Conservation (phyloP, 30 jellyfish, hydroid and myxozoan genomes). For the Catostylus mosaicus region DNA sequence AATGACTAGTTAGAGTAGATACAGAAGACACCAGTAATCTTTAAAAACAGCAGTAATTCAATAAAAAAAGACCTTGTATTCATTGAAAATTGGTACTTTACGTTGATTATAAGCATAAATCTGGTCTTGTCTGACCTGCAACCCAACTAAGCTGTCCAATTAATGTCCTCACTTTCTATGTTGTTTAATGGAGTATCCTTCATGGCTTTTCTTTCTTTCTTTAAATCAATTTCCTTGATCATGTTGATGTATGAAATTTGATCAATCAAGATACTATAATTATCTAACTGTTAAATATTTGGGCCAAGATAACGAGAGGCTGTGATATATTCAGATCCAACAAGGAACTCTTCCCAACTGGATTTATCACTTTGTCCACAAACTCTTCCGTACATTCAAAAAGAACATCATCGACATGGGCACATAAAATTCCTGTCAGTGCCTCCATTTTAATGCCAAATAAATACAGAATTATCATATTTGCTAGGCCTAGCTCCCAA, state of each 20-base stretch:
- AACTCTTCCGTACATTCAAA: neutral
- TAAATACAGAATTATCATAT: neutral
- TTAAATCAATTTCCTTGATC: neutral
- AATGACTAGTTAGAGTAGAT: too few species aligned
- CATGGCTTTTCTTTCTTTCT: neutral
- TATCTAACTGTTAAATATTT: neutral
- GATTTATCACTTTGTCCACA: neutral
- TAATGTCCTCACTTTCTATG: neutral
- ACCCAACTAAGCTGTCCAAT: constrained; percentile 48
- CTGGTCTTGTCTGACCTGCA: constrained; percentile 50
- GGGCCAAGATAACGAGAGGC: neutral
- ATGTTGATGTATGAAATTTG: neutral
- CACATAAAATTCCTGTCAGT: neutral
- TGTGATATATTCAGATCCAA: neutral
- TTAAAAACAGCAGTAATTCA: too few species aligned
- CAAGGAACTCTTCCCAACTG: neutral
- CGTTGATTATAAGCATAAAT: too few species aligned
- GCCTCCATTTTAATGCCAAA: neutral
- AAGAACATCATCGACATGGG: neutral
- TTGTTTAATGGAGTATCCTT: neutral
- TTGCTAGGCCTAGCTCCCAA: neutral
- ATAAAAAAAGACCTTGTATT: too few species aligned
- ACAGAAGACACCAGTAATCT: too few species aligned
- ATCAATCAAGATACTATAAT: neutral
- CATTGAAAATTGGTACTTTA: too few species aligned